Evolutionary conservation across 2,113 vertebrate species (phyloP).

Genomic region (Rhinolophus sinicus): DNA sequence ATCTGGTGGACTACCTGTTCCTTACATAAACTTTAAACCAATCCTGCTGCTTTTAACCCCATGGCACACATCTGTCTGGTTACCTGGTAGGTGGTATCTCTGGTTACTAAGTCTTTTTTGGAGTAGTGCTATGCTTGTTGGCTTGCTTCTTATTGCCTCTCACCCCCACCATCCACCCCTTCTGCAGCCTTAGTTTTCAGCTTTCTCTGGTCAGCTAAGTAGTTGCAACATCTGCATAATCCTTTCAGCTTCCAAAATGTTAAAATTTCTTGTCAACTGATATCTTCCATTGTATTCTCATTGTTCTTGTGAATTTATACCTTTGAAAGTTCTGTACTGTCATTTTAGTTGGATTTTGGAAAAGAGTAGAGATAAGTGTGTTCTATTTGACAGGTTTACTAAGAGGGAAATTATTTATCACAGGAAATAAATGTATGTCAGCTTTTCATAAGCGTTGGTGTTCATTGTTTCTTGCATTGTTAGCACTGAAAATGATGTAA

Average conservation of each 20-base stretch:
- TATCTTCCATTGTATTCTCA: constrained; percentile 18
- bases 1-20: not conserved
- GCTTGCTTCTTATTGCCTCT: not conserved
- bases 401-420: constrained; percentile 46
- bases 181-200: not conserved
- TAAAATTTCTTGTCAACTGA: not conserved
- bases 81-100: not conserved
- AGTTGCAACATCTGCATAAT: not conserved
- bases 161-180: not conserved
- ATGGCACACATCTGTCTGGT: not conserved
- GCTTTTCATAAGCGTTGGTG: constrained; percentile 35
- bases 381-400: constrained; percentile 35
- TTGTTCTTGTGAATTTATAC: constrained; percentile 14
- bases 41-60: not conserved
- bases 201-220: not conserved
- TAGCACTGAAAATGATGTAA: constrained; percentile 21
- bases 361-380: constrained; percentile 17
- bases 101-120: not conserved
- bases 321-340: constrained; percentile 34
- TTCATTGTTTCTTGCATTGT: constrained; percentile 40
- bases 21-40: not conserved
- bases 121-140: not conserved
- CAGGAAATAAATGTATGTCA: constrained; percentile 46
- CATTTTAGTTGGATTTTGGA: constrained; percentile 36
- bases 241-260: not conserved